phyloP scores from a whole-genome alignment of 2,113 vertebrate species.

The Sinocyclocheilus anophthalmus region DNA sequence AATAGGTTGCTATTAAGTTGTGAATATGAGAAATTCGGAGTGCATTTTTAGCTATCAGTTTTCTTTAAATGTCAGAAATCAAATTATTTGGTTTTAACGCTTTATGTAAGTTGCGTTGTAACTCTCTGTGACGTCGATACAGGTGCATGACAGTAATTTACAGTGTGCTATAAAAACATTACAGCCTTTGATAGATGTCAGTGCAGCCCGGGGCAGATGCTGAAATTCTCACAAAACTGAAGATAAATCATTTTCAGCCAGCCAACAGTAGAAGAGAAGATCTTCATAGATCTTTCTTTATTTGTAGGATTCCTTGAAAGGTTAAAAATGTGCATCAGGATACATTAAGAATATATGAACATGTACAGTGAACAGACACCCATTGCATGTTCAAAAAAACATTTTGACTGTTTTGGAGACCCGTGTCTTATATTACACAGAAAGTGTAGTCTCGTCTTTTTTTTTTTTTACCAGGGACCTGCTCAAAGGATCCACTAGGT shows the following conservation, averaged over 20 bases:
- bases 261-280: background rate
- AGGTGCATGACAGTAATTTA: background rate
- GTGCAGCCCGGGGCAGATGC: background rate
- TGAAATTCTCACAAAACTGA: background rate
- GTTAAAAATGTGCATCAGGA: background rate
- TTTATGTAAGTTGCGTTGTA: background rate
- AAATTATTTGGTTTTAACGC: no score
- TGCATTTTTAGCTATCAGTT: no score
- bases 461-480: background rate
- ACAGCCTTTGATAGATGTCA: background rate
- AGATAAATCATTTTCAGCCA: background rate
- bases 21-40: no score
- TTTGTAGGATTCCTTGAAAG: background rate
- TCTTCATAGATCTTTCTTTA: background rate
- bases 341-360: background rate
- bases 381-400: background rate
- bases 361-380: background rate
- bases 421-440: no score
- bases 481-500: slow-evolving; percentile 31
- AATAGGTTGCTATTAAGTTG: no score
- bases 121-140: background rate
- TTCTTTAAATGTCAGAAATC: no score
- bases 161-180: background rate
- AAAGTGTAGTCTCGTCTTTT: no score
- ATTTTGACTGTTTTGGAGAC: background rate